phyloP scores from a whole-genome alignment of 2,113 vertebrate genomes.

The Hemiprocne comata region DNA sequence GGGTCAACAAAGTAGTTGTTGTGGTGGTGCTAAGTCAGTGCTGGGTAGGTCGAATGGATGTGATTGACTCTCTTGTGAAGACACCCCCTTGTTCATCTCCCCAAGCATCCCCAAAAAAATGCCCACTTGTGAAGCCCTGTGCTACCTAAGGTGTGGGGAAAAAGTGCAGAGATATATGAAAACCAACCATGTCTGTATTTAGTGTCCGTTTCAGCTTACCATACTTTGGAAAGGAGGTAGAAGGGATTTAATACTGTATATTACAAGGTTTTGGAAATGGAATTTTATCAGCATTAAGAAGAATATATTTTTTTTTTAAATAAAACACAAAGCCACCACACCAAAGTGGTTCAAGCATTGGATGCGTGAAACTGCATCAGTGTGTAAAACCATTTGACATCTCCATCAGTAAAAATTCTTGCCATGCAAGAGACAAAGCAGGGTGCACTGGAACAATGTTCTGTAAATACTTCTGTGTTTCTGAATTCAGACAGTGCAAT shows the following conservation, averaged over 20 bases:
- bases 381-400: neutral
- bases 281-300: neutral
- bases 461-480: neutral
- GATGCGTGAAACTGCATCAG: neutral
- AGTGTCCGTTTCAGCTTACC: neutral
- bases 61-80: neutral
- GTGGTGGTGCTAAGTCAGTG: neutral
- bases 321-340: neutral
- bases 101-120: neutral
- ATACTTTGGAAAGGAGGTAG: neutral
- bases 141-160: accelerated
- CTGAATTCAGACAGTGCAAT: neutral
- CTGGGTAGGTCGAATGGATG: neutral
- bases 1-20: neutral
- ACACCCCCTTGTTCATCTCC: too few species aligned
- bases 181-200: neutral
- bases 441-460: neutral
- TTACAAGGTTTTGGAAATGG: neutral
- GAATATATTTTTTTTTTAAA: too few species aligned
- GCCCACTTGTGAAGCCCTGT: neutral
- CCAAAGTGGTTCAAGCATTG: neutral
- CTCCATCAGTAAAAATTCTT: neutral
- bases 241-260: neutral
- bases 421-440: neutral
- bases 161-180: too few species aligned